Evolutionary conservation across 2,113 vertebrate genomes (phyloP), one percentile per base, ranked within the genome.

Genomic region (Oostethus manadensis): DNA sequence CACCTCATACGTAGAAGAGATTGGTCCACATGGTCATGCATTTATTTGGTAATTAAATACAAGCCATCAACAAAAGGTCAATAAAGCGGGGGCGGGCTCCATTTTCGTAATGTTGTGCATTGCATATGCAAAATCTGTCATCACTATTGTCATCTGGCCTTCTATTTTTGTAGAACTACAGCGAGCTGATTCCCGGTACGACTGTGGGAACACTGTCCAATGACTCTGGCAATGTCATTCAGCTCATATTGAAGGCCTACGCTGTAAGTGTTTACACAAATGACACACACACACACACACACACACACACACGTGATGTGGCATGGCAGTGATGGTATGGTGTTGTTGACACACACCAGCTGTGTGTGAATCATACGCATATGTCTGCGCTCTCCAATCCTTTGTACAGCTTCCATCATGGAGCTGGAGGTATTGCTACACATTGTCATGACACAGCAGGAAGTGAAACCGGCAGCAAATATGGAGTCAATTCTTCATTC

Each of bases 101-200:
- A n/a, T n/a, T n/a, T n/a, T n/a, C n/a, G n/a, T n/a, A n/a, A n/a
- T n/a, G n/a, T n/a, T n/a, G n/a, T n/a, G n/a, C n/a, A n/a, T n/a
- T n/a, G n/a, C n/a, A n/a, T n/a, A n/a, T n/a, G n/a, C n/a, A n/a
- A n/a, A n/a, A n/a, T n/a, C n/a, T n/a, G n/a, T n/a, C n/a, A n/a
- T n/a, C n/a, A n/a, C n/a, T n/a, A n/a, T n/a, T 46, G 17, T 49
- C 4, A n/a, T 43, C 14, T 64, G 22, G 62, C 29, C 56, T 10
- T 64, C 17, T 69, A 26, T 18, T 1, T 71, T 57, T 29, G 21
- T 80, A 99, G 96, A 98, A 95, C 84, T 99, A 99, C 80, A 99
- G 95, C 14, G 94, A 97, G 65, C 84, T 99, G 75, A 97, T 99
- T 63, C 95, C 96, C 13, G 97, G 97, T 56, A 96, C 96, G 45